phyloP scores from a whole-genome alignment of 2,797 vertebrate genomes.

The Characodon lateralis region DNA sequence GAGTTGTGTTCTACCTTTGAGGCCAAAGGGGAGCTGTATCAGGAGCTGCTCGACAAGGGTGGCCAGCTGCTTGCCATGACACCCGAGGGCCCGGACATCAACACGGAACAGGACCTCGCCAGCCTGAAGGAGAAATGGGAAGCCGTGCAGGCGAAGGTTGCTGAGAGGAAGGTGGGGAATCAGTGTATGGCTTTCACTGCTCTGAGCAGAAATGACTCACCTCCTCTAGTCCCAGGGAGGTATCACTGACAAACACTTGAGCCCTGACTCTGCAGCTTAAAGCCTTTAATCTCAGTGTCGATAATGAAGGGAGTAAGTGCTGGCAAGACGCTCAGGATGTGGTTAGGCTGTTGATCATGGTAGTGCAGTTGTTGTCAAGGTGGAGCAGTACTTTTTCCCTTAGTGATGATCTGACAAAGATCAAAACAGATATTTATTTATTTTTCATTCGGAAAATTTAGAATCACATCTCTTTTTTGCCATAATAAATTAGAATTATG shows the following conservation, averaged over 20 bases:
- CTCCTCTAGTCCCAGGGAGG: conserved; percentile 31
- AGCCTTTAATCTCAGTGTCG: conserved; percentile 54
- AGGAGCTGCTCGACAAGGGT: conserved; percentile 86
- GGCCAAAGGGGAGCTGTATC: conserved; percentile 90
- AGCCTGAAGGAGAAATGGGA: conserved; percentile 97
- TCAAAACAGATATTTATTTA: conserved; percentile 19
- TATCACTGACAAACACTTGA: conserved; percentile 42
- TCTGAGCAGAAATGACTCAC: conserved; percentile 39
- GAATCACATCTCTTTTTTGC: conserved; percentile 12
- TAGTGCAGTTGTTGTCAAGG: conserved; percentile 36
- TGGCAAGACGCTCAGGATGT: conserved; percentile 63
- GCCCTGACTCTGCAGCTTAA: conserved; percentile 38
- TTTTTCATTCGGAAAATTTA: background rate
- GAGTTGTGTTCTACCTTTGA: conserved; percentile 91
- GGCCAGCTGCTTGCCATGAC: conserved; percentile 87
- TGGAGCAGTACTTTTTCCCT: conserved; percentile 43
- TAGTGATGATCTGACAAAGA: conserved; percentile 25
- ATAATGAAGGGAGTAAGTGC: conserved; percentile 57
- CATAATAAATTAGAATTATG: conserved; percentile 22
- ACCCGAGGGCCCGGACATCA: conserved; percentile 88
- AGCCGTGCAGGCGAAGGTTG: conserved; percentile 88
- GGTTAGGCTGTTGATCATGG: conserved; percentile 56
- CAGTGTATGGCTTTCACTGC: conserved; percentile 16
- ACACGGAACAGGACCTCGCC: conserved; percentile 90
- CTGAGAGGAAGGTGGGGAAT: conserved; percentile 89